Evolutionary conservation across 2,888 invertebrate species (phyloP), one percentile per base, ranked within the genome.

Genomic region (Cheilosia grossa): DNA sequence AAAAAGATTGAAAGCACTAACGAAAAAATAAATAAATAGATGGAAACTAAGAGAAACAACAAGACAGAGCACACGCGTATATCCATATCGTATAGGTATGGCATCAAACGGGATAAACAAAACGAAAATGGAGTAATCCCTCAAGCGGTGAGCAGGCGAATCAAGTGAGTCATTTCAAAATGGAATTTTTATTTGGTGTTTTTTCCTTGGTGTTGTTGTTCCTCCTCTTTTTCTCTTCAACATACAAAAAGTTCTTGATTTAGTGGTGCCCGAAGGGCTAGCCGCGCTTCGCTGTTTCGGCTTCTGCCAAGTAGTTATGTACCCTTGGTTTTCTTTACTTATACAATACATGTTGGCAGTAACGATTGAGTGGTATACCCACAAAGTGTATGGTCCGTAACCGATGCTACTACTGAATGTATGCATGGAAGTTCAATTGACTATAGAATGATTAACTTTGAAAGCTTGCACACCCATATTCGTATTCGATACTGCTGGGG

Each of bases 141-240:
- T 53, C 69, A 66, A 79, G 74, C 64, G 61, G 69, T 53, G 53
- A 79, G 19, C 59, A 24, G 44, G 73, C 17, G 44, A 70, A 74
- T 9, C 64, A 64, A 75, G 83, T 80, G 83, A 83, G 83, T 83
- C 53, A 58, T 64, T 83, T 74, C 44, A 30, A 75, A 74, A 74
- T 80, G 80, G 69, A 64, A 69, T 58, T 80, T 74, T 80, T 10
- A 47, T 81, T 59, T 51, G 5, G 27, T 27, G 27, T 27, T 27
- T 27, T 27, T 27, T 27, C 6, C 6, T 27, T 6, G 6, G 72
- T 51, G 30, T 82, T 27, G 27, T 61, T 70, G n/a, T 79, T 80
- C 6, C 33, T 67, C n/a, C 54, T 1, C 37, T 75, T 51, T 24
- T n/a, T 51, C 17, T 37, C 21, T 42, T 2, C 17, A 51, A 17